Evolutionary conservation across 2,113 vertebrate species (phyloP), one percentile per base, ranked within the genome.

Genomic region (Neopipo cinnamomea): DNA sequence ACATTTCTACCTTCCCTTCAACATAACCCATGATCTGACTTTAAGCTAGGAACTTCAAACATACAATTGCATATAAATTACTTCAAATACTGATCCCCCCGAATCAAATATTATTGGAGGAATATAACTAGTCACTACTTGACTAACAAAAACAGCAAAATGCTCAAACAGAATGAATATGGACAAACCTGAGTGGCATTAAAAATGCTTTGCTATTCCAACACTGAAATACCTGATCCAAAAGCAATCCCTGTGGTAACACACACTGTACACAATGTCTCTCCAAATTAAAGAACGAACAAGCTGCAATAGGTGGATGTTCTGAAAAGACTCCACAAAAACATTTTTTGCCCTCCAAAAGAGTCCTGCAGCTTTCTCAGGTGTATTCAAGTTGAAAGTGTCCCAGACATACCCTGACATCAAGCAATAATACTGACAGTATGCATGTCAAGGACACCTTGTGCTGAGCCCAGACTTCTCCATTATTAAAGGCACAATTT

Each of bases 401-500:
- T 25, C 70, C 67, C 1, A 72, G 52, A 22, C 42, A 39, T 12
- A 10, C n/a, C 49, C 63, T 30, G n/a, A 49, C 80, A 75, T 19
- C 25, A 76, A 78, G 83, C 71, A 71, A 3, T 17, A 70, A 52
- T 5, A 35, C 2, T 50, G 62, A 86, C 30, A 8, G 31, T 66
- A 70, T 71, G 47, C 71, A 74, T 13, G 62, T 79, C 55, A 76
- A 77, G 78, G 59, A 42, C 85, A 68, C 55, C 63, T 75, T 89
- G 33, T 8, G 18, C 58, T 61, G 73, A 70, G 28, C 33, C 66
- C 47, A 95, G 71, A 25, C 78, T 71, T 66, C 66, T 94, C 20
- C 91, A 96, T 96, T 91, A 94, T 88, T 96, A 53, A 85, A 68
- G 74, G 74, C 53, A 65, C 65, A 25, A 86, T 94, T 90, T 97